Percentiles rank a stretch among this genome's conserved stretches.
Evolutionary conservation across 2,888 invertebrate genomes (phyloP).

Genomic region (Acleris sparsana): DNA sequence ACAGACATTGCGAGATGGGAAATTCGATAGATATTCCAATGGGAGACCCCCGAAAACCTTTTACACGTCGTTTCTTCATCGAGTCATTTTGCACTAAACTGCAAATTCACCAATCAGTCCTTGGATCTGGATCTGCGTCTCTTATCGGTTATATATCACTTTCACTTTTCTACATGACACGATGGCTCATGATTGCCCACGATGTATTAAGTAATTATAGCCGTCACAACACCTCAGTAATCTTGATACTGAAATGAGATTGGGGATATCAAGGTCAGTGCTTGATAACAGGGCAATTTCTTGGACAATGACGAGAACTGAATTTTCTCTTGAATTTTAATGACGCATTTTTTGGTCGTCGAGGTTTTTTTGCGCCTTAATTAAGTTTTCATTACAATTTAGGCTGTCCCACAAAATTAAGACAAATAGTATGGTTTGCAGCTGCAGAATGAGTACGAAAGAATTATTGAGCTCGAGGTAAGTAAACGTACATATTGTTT

Average conservation of each 20-base stretch:
- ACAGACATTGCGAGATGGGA: slow-evolving; percentile 30
- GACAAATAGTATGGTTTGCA: background rate
- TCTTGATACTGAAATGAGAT: slow-evolving; percentile 70
- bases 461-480: too few relatives aligned
- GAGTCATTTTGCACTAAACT: background rate
- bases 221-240: slow-evolving; percentile 53
- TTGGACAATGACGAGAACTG: slow-evolving; percentile 18
- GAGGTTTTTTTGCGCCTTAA: slow-evolving; percentile 1
- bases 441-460: background rate
- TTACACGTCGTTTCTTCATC: background rate
- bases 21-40: slow-evolving; percentile 48
- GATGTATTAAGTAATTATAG: slow-evolving; percentile 15
- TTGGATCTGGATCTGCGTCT: too few relatives aligned
- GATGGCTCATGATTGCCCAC: background rate
- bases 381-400: slow-evolving; percentile 12
- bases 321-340: slow-evolving; percentile 9
- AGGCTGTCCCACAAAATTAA: slow-evolving; percentile 4
- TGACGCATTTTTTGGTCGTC: slow-evolving; percentile 9
- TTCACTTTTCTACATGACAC: background rate
- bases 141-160: too few relatives aligned
- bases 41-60: background rate
- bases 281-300: slow-evolving; percentile 58
- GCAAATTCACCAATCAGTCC: too few relatives aligned
- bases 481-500: background rate
- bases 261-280: slow-evolving; percentile 64